Conservation (phyloP, 2,888 invertebrate species). For the Chloroclysta siterata region DNA sequence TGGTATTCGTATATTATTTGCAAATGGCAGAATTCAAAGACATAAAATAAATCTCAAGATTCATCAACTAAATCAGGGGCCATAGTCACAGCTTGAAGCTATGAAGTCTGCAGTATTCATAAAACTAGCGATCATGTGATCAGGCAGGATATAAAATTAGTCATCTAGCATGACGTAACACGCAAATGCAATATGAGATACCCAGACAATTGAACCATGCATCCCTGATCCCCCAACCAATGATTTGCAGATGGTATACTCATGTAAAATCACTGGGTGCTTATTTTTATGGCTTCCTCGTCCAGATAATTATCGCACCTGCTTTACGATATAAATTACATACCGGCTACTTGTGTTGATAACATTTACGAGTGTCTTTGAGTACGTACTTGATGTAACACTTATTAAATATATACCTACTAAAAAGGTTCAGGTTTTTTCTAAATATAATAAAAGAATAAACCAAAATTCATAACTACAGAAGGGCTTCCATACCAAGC, state of each 20-base stretch:
- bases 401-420: neutral
- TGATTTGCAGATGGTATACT: slow-evolving; percentile 52
- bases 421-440: neutral
- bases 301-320: slow-evolving; percentile 54
- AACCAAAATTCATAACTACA: slow-evolving; percentile 1
- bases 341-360: neutral
- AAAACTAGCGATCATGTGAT: slow-evolving; percentile 2
- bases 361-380: neutral
- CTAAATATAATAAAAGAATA: neutral
- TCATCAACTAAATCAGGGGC: neutral
- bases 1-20: too few relatives aligned
- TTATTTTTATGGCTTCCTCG: slow-evolving; percentile 59
- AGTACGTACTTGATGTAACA: neutral
- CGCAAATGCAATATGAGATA: slow-evolving; percentile 34
- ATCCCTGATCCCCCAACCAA: slow-evolving; percentile 43
- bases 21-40: too few relatives aligned
- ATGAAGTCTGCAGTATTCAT: neutral
- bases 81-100: neutral
- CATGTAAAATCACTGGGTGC: slow-evolving; percentile 48
- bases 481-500: slow-evolving; percentile 5
- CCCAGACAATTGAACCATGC: slow-evolving; percentile 46
- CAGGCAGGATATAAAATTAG: slow-evolving; percentile 21
- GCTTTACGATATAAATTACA: slow-evolving; percentile 45
- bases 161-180: slow-evolving; percentile 11
- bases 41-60: neutral